Evolutionary conservation across 1,140 invertebrate genomes (phyloP).

Genomic region (Propsilocerus akamusi): DNA sequence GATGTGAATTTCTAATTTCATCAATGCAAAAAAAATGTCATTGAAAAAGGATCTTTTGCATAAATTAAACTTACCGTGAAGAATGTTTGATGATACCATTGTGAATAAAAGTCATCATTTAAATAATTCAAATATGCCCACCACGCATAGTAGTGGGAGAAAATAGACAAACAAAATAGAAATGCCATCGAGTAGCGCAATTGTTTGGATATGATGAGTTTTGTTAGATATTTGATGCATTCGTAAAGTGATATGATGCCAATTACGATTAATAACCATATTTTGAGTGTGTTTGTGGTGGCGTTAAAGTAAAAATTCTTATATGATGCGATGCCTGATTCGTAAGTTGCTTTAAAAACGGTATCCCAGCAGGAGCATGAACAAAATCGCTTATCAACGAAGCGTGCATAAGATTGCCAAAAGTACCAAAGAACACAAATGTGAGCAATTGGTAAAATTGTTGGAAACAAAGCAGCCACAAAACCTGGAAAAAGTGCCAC

Average conservation of each 20-base stretch:
- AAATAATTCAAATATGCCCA: constrained; percentile 71
- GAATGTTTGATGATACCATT: constrained; percentile 59
- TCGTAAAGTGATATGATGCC: constrained; percentile 52
- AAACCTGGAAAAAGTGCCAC: constrained; percentile 3
- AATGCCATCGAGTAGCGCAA: constrained; percentile 48
- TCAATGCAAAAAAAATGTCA: too few relatives aligned
- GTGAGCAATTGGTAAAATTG: constrained; percentile 36
- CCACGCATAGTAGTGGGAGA: constrained; percentile 71
- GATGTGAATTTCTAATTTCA: too few relatives aligned
- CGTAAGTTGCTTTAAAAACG: constrained; percentile 64
- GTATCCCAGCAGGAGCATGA: constrained; percentile 69
- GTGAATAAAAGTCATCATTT: constrained; percentile 64
- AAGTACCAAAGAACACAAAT: constrained; percentile 43
- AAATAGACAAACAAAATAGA: constrained; percentile 47
- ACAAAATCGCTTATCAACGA: constrained; percentile 43
- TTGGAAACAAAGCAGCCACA: constrained; percentile 13
- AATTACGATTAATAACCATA: constrained; percentile 50
- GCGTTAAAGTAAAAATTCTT: constrained; percentile 75
- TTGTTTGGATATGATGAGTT: constrained; percentile 31
- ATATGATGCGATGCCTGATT: constrained; percentile 50
- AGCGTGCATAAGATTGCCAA: constrained; percentile 45
- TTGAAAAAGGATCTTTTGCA: too few relatives aligned
- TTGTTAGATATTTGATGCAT: constrained; percentile 40
- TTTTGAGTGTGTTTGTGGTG: constrained; percentile 52
- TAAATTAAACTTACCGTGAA: constrained; percentile 37